Evolutionary conservation across 2,797 vertebrate species (phyloP), one percentile per base, ranked within the genome.

Genomic region (Allobates femoralis): DNA sequence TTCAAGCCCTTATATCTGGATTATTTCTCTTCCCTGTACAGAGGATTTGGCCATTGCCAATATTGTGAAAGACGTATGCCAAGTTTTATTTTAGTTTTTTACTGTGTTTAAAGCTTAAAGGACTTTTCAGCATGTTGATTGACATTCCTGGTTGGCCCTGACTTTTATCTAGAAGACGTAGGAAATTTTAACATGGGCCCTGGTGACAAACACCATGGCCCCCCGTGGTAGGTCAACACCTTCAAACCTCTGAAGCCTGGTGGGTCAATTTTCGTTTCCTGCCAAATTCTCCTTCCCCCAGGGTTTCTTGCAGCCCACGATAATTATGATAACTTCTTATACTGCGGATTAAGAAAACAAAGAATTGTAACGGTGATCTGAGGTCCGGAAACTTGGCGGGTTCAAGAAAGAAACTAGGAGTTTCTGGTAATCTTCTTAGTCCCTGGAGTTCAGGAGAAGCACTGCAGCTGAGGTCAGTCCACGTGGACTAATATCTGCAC

Each of bases 321-420:
- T 69, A 69, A 81, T 55, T 55, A 69, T 32, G 79, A 53, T 67
- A 34, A 69, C 18, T 28, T 51, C 62, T 69, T 32, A 81, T 34
- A 5, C 16, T 53, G 19, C 28, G 30, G 79, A 67, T 81, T 69
- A 81, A 53, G 64, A 81, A 81, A 81, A 81, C 46, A 81, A 53
- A 51, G 64, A 12, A 21, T 28, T 69, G 62, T 55, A 69, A 34
- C 62, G 0, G 62, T 53, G 79, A 81, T 53, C 62, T 53, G 62
- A 67, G n/a, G n/a, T 26, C 64, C 21, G 50, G 79, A 81, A 69
- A 16, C 41, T 30, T 50, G 19, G 37, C 21, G 11, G 11, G 19
- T 30, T 81, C 46, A 30, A 21, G 79, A 50, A 64, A 51, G 37
- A 81, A 46, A 32, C 28, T 14, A 15, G 28, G 28, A 34, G 64